phyloP scores from a whole-genome alignment of 2,888 invertebrate species.

The Lycophotia porphyrea region DNA sequence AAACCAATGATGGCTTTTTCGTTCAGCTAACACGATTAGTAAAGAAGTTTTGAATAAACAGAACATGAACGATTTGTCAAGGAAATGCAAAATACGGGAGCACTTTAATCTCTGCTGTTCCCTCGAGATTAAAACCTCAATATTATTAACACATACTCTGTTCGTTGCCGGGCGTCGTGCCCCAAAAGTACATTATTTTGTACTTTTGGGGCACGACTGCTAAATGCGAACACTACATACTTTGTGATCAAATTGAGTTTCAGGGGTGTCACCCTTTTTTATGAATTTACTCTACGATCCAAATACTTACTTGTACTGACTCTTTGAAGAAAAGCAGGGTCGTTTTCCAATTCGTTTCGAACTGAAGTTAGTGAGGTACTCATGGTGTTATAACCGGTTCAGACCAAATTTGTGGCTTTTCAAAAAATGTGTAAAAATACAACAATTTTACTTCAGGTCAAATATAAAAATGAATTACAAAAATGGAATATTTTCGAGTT shows the following conservation, averaged over 20 bases:
- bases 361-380: too few species aligned
- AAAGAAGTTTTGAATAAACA: background rate
- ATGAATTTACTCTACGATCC: too few species aligned
- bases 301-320: too few species aligned
- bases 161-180: constrained; percentile 27
- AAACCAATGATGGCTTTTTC: background rate
- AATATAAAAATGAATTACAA: too few species aligned
- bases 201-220: too few species aligned
- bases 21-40: background rate
- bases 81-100: constrained; percentile 5
- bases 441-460: too few species aligned
- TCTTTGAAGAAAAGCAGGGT: too few species aligned
- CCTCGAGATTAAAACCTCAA: constrained; percentile 31
- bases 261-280: constrained; percentile 45
- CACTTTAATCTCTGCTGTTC: constrained; percentile 30
- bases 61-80: background rate
- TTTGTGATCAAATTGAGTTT: constrained; percentile 54
- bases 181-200: constrained; percentile 69
- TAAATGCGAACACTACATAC: constrained; percentile 56
- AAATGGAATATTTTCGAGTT: too few species aligned
- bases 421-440: too few species aligned
- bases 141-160: constrained; percentile 34
- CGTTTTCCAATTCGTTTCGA: too few species aligned
- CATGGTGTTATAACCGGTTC: too few species aligned
- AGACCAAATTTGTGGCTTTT: too few species aligned